These are phyloP conservation scores for Silvanus unidentatus DNA, from an alignment of 2,888 invertebrate genomes.

Conservation along the genomic window DNA sequence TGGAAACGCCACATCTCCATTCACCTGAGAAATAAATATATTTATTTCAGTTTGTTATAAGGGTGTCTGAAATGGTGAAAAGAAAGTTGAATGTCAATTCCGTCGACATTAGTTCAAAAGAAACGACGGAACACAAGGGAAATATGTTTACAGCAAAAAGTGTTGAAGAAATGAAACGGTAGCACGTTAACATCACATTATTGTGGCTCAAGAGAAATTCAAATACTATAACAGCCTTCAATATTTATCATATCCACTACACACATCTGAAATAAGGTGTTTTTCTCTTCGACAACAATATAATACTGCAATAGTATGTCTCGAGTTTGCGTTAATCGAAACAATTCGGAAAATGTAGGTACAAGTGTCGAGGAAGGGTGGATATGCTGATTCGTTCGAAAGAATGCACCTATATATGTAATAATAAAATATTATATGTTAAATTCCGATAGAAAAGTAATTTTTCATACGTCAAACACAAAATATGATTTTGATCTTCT, in stretches of 20 bases:
- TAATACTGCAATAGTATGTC: too few relatives aligned
- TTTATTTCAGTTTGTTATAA: too few relatives aligned
- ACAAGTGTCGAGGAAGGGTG: too few relatives aligned
- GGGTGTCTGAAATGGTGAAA: background rate
- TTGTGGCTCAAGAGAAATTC: slow-evolving; percentile 43
- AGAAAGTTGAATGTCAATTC: slow-evolving; percentile 40
- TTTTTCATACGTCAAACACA: slow-evolving; percentile 42
- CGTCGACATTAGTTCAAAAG: slow-evolving; percentile 42
- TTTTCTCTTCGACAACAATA: background rate
- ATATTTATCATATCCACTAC: slow-evolving; percentile 32
- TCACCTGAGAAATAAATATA: too few relatives aligned
- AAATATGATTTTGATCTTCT: slow-evolving; percentile 44
- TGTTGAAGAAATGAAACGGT: slow-evolving; percentile 35
- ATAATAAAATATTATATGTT: slow-evolving; percentile 37
- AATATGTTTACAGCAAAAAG: slow-evolving; percentile 42
- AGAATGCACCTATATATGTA: background rate
- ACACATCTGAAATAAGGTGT: background rate
- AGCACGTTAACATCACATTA: slow-evolving; percentile 42
- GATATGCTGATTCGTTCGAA: too few relatives aligned
- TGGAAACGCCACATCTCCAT: too few relatives aligned
- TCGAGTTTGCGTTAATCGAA: too few relatives aligned
- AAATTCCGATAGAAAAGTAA: slow-evolving; percentile 41
- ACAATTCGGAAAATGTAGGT: too few relatives aligned
- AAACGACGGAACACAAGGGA: slow-evolving; percentile 46
- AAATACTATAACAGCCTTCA: slow-evolving; percentile 41